Percentiles rank a stretch among this genome's conserved stretches.
Evolutionary conservation across 1,140 invertebrate genomes (phyloP).

Genomic region (Diachasmimorpha longicaudata): DNA sequence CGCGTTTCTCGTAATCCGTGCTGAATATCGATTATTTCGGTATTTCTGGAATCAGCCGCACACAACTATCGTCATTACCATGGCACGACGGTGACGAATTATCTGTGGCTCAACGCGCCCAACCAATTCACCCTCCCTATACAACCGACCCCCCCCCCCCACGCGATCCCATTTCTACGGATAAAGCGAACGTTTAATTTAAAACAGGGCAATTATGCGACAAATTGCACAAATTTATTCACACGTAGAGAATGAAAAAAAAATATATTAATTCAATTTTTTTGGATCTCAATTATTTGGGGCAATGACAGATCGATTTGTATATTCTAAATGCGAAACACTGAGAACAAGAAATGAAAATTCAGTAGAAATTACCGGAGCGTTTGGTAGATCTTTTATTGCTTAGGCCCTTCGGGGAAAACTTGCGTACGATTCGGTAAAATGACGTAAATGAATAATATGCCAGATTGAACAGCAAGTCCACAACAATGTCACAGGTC

Average conservation of each 20-base stretch:
- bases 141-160: not conserved
- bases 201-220: not conserved
- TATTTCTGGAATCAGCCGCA: not conserved
- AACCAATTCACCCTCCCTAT: not conserved
- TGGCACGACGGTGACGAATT: not conserved
- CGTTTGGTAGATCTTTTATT: too few relatives aligned
- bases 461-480: not conserved
- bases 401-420: too few relatives aligned
- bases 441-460: too few relatives aligned
- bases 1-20: not conserved
- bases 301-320: too few relatives aligned
- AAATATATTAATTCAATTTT: not conserved
- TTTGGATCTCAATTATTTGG: too few relatives aligned
- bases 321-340: too few relatives aligned
- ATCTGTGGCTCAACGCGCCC: not conserved
- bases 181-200: not conserved
- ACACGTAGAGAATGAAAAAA: not conserved
- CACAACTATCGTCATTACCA: slow-evolving; percentile 2
- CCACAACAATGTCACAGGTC: not conserved
- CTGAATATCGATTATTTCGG: slow-evolving; percentile 3
- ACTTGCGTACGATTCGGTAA: too few relatives aligned
- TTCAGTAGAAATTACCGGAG: too few relatives aligned
- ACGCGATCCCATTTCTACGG: not conserved
- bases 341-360: too few relatives aligned
- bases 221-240: not conserved